phyloP scores from a whole-genome alignment of 2,888 invertebrate genomes.

The Agonopterix subpropinquella region DNA sequence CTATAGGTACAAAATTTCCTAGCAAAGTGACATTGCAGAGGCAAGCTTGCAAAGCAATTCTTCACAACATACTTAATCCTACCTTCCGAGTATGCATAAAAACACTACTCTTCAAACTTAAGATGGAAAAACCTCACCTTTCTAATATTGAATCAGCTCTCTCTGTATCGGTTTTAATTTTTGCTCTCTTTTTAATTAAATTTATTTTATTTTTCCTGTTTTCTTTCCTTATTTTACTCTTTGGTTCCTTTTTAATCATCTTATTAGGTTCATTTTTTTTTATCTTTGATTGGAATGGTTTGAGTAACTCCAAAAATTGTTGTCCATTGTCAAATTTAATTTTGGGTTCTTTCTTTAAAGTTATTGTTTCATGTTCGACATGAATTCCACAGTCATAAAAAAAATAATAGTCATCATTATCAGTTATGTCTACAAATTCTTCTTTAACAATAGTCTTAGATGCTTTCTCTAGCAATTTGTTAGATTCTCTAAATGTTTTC shows the following conservation, averaged over 20 bases:
- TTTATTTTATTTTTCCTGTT: conserved; percentile 11
- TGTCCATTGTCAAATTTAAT: conserved; percentile 18
- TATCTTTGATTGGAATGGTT: conserved; percentile 21
- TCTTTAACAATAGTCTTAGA: conserved; percentile 32
- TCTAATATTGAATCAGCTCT: conserved; percentile 59
- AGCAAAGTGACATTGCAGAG: too few species aligned
- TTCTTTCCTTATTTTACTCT: conserved; percentile 7
- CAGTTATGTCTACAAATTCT: conserved; percentile 22
- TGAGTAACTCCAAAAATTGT: conserved; percentile 19
- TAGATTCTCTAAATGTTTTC: conserved; percentile 42
- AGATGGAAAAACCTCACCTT: conserved; percentile 17
- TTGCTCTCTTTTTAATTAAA: conserved; percentile 5
- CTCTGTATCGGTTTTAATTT: conserved; percentile 28
- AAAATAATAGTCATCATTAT: conserved; percentile 7
- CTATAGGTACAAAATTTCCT: too few species aligned
- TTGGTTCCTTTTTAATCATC: conserved; percentile 10
- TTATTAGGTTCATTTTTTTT: conserved; percentile 10
- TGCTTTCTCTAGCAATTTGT: conserved; percentile 38
- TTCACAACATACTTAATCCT: too few species aligned
- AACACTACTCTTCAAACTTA: too few species aligned
- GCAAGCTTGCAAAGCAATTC: too few species aligned
- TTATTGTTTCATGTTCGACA: conserved; percentile 12
- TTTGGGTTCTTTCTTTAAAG: conserved; percentile 31
- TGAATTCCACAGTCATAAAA: conserved; percentile 14
- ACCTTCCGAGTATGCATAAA: too few species aligned